Percentiles rank a stretch among this genome's conserved stretches.
Conservation (phyloP, 2,888 invertebrate species). For the Disparrhopalites patrizii region DNA sequence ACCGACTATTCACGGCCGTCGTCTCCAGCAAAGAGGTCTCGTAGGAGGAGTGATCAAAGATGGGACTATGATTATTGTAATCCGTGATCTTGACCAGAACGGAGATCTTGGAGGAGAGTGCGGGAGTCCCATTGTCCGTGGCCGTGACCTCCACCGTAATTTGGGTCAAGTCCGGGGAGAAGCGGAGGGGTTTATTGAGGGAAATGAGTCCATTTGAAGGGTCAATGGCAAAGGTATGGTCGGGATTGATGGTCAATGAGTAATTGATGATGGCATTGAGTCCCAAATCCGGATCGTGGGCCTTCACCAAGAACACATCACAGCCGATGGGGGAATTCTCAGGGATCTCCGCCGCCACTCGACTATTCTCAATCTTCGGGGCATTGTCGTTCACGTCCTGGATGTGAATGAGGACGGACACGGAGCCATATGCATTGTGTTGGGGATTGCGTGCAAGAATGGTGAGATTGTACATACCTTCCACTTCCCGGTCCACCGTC, state of each 20-base stretch:
- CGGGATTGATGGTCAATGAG: constrained; percentile 72
- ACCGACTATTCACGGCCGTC: constrained; percentile 82
- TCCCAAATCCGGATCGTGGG: constrained; percentile 81
- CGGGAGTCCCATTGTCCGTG: constrained; percentile 74
- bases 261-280: constrained; percentile 83
- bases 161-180: constrained; percentile 52
- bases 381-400: constrained; percentile 88
- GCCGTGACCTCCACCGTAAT: constrained; percentile 75
- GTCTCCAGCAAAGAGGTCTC: constrained; percentile 88
- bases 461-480: constrained; percentile 69
- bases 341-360: constrained; percentile 71
- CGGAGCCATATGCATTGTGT: constrained; percentile 65
- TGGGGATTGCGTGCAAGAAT: constrained; percentile 69
- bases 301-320: constrained; percentile 82
- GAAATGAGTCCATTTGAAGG: constrained; percentile 84
- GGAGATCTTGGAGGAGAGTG: constrained; percentile 69
- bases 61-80: constrained; percentile 92
- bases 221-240: constrained; percentile 76
- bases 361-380: constrained; percentile 74
- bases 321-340: constrained; percentile 92
- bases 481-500: constrained; percentile 78
- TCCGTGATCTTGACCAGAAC: constrained; percentile 73
- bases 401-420: constrained; percentile 73
- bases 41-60: constrained; percentile 86
- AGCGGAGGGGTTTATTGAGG: constrained; percentile 68